Evolutionary conservation across 2,888 invertebrate species (phyloP).

Genomic region (Esperia sulphurella): DNA sequence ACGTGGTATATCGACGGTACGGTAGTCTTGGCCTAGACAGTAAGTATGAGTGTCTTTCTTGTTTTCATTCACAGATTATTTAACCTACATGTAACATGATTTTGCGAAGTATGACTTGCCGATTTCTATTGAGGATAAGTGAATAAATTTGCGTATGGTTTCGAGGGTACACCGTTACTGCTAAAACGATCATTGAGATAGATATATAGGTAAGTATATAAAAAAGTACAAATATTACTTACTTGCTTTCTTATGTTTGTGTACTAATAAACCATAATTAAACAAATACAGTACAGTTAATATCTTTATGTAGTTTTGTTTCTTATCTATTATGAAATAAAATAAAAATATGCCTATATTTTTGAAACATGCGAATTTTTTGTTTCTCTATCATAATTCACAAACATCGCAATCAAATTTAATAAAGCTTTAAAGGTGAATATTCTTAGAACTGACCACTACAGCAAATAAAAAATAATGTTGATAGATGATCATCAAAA

Average conservation of each 20-base stretch:
- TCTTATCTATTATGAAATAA: too few relatives aligned
- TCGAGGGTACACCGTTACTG: constrained; percentile 19
- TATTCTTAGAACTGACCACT: not conserved
- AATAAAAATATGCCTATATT: too few relatives aligned
- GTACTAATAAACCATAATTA: too few relatives aligned
- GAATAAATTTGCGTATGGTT: constrained; percentile 20
- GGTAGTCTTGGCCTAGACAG: too few relatives aligned
- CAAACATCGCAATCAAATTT: not conserved
- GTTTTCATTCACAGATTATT: not conserved
- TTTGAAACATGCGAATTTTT: too few relatives aligned
- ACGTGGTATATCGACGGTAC: too few relatives aligned
- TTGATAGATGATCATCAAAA: constrained; percentile 28
- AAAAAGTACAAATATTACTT: not conserved
- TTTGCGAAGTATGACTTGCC: constrained; percentile 15
- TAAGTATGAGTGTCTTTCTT: constrained; percentile 4
- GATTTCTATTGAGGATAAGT: constrained; percentile 21
- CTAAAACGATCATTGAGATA: constrained; percentile 7
- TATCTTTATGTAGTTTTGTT: too few relatives aligned
- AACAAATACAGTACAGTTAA: too few relatives aligned
- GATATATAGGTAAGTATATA: not conserved
- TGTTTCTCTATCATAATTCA: too few relatives aligned
- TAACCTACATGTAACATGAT: not conserved
- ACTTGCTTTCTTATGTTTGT: too few relatives aligned
- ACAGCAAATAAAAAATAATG: constrained; percentile 11
- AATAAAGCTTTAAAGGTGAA: not conserved